These are phyloP conservation scores for Magallana gigas DNA, from an alignment of 1,140 invertebrate species.

Conservation along the genomic window DNA sequence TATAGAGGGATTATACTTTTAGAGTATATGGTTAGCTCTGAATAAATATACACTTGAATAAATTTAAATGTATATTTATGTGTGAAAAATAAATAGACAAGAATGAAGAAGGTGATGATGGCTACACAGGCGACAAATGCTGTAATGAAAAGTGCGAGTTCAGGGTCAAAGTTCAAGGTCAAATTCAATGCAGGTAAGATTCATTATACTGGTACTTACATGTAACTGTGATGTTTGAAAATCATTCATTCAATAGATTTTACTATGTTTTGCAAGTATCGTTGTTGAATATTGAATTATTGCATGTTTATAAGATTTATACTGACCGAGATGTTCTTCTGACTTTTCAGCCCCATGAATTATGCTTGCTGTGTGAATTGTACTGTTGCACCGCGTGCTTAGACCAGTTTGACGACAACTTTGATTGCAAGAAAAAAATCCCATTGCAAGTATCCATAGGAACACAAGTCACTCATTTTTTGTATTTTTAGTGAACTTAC, in stretches of 20 bases:
- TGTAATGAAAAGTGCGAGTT: slow-evolving; percentile 53
- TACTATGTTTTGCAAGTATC: too few relatives aligned
- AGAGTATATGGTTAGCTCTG: too few relatives aligned
- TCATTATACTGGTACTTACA: background rate
- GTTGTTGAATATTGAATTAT: too few relatives aligned
- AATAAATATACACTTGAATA: too few relatives aligned
- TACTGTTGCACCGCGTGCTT: slow-evolving; percentile 44
- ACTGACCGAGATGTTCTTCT: background rate
- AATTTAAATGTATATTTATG: too few relatives aligned
- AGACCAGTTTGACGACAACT: slow-evolving; percentile 5
- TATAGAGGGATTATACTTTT: too few relatives aligned
- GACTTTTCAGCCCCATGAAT: slow-evolving; percentile 45
- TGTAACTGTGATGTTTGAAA: background rate
- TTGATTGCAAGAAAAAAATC: slow-evolving; percentile 36
- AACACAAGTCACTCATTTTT: too few relatives aligned
- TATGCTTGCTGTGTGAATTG: slow-evolving; percentile 45
- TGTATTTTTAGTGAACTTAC: too few relatives aligned
- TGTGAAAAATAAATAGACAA: too few relatives aligned
- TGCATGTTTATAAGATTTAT: too few relatives aligned
- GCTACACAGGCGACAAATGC: slow-evolving; percentile 53
- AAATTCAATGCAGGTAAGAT: slow-evolving; percentile 54
- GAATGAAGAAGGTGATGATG: too few relatives aligned
- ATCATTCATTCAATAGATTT: too few relatives aligned
- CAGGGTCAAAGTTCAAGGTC: background rate
- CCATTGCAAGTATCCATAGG: slow-evolving; percentile 48